Conservation (phyloP, 2,113 vertebrate genomes). For the Sturnira hondurensis region DNA sequence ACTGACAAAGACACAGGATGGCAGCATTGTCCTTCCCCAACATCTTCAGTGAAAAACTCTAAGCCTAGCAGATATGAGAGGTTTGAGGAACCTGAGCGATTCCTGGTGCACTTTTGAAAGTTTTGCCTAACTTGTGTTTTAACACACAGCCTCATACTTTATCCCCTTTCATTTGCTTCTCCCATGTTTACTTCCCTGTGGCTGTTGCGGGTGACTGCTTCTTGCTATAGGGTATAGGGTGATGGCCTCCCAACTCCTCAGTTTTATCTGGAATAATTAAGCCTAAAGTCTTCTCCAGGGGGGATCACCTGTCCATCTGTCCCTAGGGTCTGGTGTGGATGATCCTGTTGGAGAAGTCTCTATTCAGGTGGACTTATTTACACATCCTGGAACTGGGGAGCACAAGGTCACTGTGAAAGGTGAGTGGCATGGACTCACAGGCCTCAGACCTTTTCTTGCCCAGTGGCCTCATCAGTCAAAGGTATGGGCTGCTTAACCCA, state of each 20-base stretch:
- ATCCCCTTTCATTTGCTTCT: slow-evolving; percentile 17
- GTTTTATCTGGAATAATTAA: slow-evolving; percentile 4
- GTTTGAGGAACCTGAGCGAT: neutral
- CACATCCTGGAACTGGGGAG: slow-evolving; percentile 93
- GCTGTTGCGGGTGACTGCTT: slow-evolving; percentile 15
- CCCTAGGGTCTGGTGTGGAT: slow-evolving; percentile 89
- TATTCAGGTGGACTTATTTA: slow-evolving; percentile 95
- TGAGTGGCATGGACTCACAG: slow-evolving; percentile 64
- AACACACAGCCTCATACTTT: slow-evolving; percentile 14
- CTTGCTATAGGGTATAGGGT: slow-evolving; percentile 1
- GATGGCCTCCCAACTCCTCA: neutral
- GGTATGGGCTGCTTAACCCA: neutral
- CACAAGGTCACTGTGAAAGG: slow-evolving; percentile 97
- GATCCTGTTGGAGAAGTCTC: slow-evolving; percentile 95
- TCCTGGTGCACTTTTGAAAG: neutral
- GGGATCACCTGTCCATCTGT: slow-evolving; percentile 20
- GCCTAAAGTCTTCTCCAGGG: neutral
- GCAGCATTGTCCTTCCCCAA: neutral
- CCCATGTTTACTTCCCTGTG: neutral
- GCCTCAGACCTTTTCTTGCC: neutral
- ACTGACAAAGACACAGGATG: neutral
- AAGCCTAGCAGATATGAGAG: neutral
- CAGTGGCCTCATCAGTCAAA: neutral
- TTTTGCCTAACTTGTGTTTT: neutral
- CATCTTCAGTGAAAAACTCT: neutral